Evolutionary conservation across 1,140 invertebrate genomes (phyloP).

Genomic region (Branchinecta lindahli): DNA sequence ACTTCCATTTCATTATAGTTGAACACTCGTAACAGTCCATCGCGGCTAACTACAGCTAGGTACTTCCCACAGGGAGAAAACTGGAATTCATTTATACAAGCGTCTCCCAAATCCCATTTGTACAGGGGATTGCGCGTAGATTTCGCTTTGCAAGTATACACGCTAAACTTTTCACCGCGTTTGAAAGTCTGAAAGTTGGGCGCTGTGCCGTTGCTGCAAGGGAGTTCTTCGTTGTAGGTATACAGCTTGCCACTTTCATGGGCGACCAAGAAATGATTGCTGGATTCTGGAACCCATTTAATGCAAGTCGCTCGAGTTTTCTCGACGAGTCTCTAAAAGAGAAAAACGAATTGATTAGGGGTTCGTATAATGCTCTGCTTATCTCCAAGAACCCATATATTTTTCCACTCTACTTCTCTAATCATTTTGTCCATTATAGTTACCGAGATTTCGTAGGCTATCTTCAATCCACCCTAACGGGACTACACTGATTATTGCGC

Average conservation of each 20-base stretch:
- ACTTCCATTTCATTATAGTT: constrained; percentile 95
- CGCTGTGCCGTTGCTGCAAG: constrained; percentile 62
- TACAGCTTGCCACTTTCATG: constrained; percentile 95
- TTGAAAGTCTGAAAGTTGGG: constrained; percentile 85
- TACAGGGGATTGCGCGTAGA: constrained; percentile 89
- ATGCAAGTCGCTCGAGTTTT: constrained; percentile 98
- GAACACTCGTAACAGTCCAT: constrained; percentile 91
- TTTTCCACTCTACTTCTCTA: too few relatives aligned
- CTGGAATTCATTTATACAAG: constrained; percentile 86
- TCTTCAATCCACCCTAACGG: too few relatives aligned
- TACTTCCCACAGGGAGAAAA: constrained; percentile 89
- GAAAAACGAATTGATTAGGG: constrained; percentile 23
- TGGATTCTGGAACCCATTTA: constrained; percentile 86
- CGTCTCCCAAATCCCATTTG: constrained; percentile 59
- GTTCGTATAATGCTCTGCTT: too few relatives aligned
- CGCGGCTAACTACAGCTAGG: constrained; percentile 61
- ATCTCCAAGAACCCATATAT: too few relatives aligned
- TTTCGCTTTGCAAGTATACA: constrained; percentile 92
- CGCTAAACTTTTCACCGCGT: constrained; percentile 79
- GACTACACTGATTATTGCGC: too few relatives aligned
- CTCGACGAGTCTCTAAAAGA: constrained; percentile 79
- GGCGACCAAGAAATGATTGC: constrained; percentile 80
- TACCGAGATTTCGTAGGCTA: too few relatives aligned
- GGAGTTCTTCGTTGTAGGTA: constrained; percentile 89
- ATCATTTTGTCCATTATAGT: too few relatives aligned